Base-by-base conservation (phyloP, 1,140 invertebrate species). In the Ips nitidus region DNA sequence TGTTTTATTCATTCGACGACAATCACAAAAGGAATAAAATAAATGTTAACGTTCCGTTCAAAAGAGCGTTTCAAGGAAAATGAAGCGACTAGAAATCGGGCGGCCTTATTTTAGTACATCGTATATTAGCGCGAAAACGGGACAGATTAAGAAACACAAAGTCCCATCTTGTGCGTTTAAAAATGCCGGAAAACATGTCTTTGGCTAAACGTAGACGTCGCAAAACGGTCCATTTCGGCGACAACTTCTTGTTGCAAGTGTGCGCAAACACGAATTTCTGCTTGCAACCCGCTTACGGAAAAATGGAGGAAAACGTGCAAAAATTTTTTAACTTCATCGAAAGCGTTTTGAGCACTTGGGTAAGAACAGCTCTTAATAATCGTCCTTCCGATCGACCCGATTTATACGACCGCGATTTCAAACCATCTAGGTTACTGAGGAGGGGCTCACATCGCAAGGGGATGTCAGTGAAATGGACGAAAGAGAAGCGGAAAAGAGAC, bases 311-410 rank as follows among this genome's bases (percentile, higher is more conserved):
- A n/a, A 90, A 90, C 78, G 89, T 90, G n/a, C 88, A 90, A 77
- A 88, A 90, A 79, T 82, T 91, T 65, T 91, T 90, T 79, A 89
- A 87, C 77, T 91, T 91, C 75, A 90, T 91, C 58, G 89, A 90
- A 78, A 86, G 86, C 69, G 87, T 89, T 42, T 77, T 88, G 47
- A 88, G 87, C 74, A 86, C 87, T 37, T 88, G 87, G 87, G 87
- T 87, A 6, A 70, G 69, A 41, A 36, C 53, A 56, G 53, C 22
- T 22, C 22, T 22, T 50, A 50, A 50, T 8, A 22, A 22, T 50
- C 7, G 47, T 8, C 41, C 8, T 57, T 40, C 6, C 41, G 37
- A 5, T 42, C 43, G 42, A 61, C 43, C 8, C 43, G 8, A 45
- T 47, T 61, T 45, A 36, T 22, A 22, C 22, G 39, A 7, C 3